Base-by-base conservation (phyloP, 2,797 vertebrate species). In the Borostomias antarcticus region DNA sequence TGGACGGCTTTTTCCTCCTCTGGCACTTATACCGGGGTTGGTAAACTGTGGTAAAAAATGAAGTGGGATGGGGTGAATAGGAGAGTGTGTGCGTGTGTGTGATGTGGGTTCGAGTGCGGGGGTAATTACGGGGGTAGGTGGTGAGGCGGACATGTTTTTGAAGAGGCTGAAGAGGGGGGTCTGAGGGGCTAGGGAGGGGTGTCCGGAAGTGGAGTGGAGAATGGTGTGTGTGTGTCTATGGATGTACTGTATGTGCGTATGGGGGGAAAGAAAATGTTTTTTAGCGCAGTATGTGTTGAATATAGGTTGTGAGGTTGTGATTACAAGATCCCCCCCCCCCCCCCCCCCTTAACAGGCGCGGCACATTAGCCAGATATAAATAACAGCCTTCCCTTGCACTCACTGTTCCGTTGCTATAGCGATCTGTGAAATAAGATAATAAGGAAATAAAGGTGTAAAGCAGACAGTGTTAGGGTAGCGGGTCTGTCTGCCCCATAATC, bases 1-100 rank as follows among this genome's bases (percentile, higher is more conserved):
- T 88, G 87, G 88, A 88, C 85, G n/a, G n/a, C n/a, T n/a, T n/a
- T n/a, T 87, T 88, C 88, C 86, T 83, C 79, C 79, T 82, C 58
- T 5, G 67, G 81, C 84, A 84, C 85, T 85, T 85, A 82, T 35
- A 64, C 59, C 58, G 71, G 43, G 83, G 61, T 78, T 80, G 80
- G 75, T 79, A 82, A 85, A 88, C 85, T 77, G 76, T 76, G 81
- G 51, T 71, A 67, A 63, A 85, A 82, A 87, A 58, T 89, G 84
- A 82, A 82, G 80, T 82, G 78, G 85, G 74, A 59, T 81, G 73
- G 72, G 77, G 19, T 61, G 43, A 61, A 61, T 61, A 47, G 59
- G 28, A 21, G 17, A 10, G 25, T n/a, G 70, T 76, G 35, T 43
- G 11, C 17, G 58, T 19, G 40, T 19, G 62, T 53, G 64, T 81